phyloP scores from a whole-genome alignment of 2,888 invertebrate species.

The Thymelicus acteon region DNA sequence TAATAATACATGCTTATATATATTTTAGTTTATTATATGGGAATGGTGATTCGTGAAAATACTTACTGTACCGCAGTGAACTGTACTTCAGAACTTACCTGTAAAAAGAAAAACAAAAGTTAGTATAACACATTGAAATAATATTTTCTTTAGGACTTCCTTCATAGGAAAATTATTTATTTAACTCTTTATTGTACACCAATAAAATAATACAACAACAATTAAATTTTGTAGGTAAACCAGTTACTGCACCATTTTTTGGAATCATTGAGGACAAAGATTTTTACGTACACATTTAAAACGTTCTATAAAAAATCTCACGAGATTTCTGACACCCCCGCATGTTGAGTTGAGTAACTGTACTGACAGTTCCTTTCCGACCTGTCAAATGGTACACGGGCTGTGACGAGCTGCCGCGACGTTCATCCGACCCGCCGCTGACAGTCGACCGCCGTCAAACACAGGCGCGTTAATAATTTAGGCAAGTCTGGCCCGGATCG shows the following conservation, averaged over 20 bases:
- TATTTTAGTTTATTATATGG: too few relatives aligned
- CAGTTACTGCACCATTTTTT: too few relatives aligned
- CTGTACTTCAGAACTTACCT: constrained; percentile 29
- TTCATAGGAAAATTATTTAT: too few relatives aligned
- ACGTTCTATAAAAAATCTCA: not conserved
- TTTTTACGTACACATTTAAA: too few relatives aligned
- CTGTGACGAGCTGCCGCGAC: constrained; percentile 9
- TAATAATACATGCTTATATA: too few relatives aligned
- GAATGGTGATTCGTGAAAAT: not conserved
- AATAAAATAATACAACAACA: too few relatives aligned
- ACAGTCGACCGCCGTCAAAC: constrained; percentile 12
- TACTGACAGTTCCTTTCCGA: constrained; percentile 29
- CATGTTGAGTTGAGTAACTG: not conserved
- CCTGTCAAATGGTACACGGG: constrained; percentile 18
- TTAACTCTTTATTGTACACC: too few relatives aligned
- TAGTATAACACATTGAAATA: not conserved
- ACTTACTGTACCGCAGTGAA: constrained; percentile 30
- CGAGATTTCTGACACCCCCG: not conserved
- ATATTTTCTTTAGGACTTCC: too few relatives aligned
- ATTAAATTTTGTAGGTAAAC: too few relatives aligned
- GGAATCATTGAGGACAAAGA: too few relatives aligned
- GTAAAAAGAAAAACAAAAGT: constrained; percentile 20
- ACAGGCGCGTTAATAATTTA: not conserved
- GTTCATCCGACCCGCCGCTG: too few relatives aligned
- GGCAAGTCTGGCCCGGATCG: too few relatives aligned